Base-by-base conservation (phyloP, 2,113 vertebrate species). In the Ctenodactylus gundi region DNA sequence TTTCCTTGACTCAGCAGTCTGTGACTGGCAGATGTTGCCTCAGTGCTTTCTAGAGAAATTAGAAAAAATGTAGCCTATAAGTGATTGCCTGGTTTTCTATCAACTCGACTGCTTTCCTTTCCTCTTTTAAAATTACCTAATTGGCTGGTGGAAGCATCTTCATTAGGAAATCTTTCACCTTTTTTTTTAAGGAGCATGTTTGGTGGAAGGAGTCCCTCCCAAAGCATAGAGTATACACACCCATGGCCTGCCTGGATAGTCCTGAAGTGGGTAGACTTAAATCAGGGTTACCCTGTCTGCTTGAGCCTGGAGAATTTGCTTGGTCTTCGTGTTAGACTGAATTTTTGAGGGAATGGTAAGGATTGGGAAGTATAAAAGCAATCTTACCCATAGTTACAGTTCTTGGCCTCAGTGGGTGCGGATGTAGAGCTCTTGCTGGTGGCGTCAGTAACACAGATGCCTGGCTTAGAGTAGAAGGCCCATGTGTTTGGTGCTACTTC, bases 31-130 rank as follows among this genome's bases (percentile, higher is more conserved):
- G 77, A 49, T 15, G 11, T n/a, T 1, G 23, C 57, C 20, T 53
- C 51, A 3, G 46, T 58, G 34, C 94, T 80, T 81, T 94, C 84
- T 92, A 91, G 90, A 80, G 88, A 96, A 64, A 55, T 55, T 25
- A 29, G 11, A 18, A 64, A 80, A 64, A 80, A 53, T 4, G 0
- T 25, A 11, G 44, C 68, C 17, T 12, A 20, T 13, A 81, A 93
- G 57, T 21, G 18, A 39, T 68, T 95, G 92, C 77, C 92, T 96
- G 51, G 82, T 85, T 80, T 90, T 58, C 93, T 88, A 0, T 83
- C 92, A 60, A 57, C n/a, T 70, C 55, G 64, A 94, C 36, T 57
- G 23, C 51, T 81, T 93, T 31, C 2, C n/a, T 70, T 90, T 55
- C 36, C 68, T 83, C 29, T 77, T 78, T 29, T 82, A 20, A 8